A percentile compares a stretch with the other conserved stretches of the same genome.
Evolutionary conservation across 2,888 invertebrate genomes (phyloP).

Genomic region (Megastigmus dorsalis): DNA sequence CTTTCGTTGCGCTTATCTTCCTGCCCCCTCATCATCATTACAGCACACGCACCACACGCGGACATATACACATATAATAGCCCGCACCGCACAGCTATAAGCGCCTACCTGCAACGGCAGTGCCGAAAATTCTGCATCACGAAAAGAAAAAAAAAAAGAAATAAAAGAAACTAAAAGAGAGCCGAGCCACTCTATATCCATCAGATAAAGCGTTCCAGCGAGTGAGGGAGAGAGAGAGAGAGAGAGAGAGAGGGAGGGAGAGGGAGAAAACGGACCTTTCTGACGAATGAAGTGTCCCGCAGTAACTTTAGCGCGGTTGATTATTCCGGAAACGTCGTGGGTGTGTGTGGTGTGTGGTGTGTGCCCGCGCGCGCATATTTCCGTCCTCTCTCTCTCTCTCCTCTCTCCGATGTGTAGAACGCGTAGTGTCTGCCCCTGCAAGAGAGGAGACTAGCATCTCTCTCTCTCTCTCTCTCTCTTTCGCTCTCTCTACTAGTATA

Average conservation of each 20-base stretch:
- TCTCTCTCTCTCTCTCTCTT: conserved; percentile 13
- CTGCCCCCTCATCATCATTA: background rate
- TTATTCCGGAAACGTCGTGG: conserved; percentile 49
- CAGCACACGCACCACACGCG: background rate
- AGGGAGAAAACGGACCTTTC: background rate
- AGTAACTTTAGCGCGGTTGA: conserved; percentile 34
- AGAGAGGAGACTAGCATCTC: conserved; percentile 50
- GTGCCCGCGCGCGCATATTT: conserved; percentile 24
- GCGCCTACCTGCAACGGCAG: background rate
- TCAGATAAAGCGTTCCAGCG: too few species aligned
- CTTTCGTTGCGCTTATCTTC: conserved; percentile 28
- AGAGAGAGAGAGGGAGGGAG: background rate
- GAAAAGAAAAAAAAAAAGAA: background rate
- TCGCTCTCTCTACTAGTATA: background rate
- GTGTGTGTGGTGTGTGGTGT: conserved; percentile 14
- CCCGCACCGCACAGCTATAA: too few species aligned
- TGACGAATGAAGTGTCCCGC: conserved; percentile 27
- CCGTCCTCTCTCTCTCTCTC: conserved; percentile 18
- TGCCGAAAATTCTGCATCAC: conserved; percentile 13
- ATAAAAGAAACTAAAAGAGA: background rate
- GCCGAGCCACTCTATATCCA: too few species aligned
- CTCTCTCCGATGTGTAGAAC: too few species aligned
- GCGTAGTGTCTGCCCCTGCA: too few species aligned
- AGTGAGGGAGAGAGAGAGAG: background rate
- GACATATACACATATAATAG: too few species aligned